These are phyloP conservation scores for Oncorhynchus tshawytscha DNA, from an alignment of 2,113 vertebrate species.

Conservation along the genomic window DNA sequence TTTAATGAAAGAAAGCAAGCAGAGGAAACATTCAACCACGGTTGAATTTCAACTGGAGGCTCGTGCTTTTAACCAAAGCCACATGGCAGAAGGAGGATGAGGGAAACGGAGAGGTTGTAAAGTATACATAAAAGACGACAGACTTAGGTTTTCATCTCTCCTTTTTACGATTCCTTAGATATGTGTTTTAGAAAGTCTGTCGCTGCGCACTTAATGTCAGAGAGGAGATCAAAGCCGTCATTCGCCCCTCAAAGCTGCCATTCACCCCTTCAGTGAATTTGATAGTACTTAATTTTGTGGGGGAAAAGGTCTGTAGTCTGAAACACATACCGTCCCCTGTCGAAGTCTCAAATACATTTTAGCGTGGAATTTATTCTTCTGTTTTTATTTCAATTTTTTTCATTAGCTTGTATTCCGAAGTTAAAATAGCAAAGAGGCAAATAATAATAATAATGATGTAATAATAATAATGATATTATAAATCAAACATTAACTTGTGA, in stretches of 20 bases:
- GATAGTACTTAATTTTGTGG: not conserved
- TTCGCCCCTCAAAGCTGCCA: slow-evolving; percentile 6
- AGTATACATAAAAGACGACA: slow-evolving; percentile 16
- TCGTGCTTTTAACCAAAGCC: slow-evolving; percentile 43
- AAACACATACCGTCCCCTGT: too few species aligned
- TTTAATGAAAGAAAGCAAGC: not conserved
- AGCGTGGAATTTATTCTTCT: too few species aligned
- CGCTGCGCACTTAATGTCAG: slow-evolving; percentile 1
- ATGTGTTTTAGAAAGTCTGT: slow-evolving; percentile 9
- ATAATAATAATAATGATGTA: too few species aligned
- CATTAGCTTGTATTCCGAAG: too few species aligned
- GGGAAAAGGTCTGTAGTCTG: not conserved
- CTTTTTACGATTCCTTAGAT: not conserved
- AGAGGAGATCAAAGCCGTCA: slow-evolving; percentile 30
- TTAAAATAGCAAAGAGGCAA: not conserved
- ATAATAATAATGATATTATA: too few species aligned
- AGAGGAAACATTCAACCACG: not conserved
- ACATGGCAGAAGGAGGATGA: slow-evolving; percentile 38
- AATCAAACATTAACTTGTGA: too few species aligned
- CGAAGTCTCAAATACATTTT: too few species aligned
- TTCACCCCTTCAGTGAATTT: too few species aligned
- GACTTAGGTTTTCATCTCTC: not conserved
- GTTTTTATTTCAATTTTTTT: too few species aligned
- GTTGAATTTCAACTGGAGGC: not conserved
- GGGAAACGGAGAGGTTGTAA: slow-evolving; percentile 37